Base-by-base conservation (phyloP, 2,888 invertebrate genomes). In the Ichneumon xanthorius region DNA sequence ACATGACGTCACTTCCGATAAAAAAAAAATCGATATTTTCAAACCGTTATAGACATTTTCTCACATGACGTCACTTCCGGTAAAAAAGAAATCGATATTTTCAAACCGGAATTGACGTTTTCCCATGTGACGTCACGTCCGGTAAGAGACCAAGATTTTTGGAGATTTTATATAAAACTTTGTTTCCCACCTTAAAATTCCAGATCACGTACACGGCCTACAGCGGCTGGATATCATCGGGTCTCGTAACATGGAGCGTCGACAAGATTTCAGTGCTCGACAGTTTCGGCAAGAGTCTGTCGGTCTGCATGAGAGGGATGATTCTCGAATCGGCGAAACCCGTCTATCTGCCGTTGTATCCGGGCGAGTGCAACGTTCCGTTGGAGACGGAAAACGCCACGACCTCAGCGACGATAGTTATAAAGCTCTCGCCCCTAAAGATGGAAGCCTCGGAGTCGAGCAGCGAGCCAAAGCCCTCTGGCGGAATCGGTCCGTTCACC, bases 201-300 rank as follows among this genome's bases (percentile, higher is more conserved):
- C 96, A 97, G 91, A 95, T 98, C 26, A 96, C 97, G 88, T 98
- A 98, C 94, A 97, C 97, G 7, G 97, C 97, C 0, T 98, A 98
- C 94, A 97, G 97, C 88, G 98, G 98, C 16, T 98, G 98, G 98
- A 95, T 98, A 80, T 97, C 97, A 45, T 97, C 97, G 26, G 98
- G 98, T 1, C 95, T 97, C 80, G 96, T 96, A 53, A 95, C 96
- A 80, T 97, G 98, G 96, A 96, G 96, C 89, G 95, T 98, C 84
- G 97, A 98, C 94, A 97, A 97, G 93, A 95, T 98, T 30, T 96
- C 97, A 76, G 95, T 98, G 22, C 96, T 97, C 65, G 98, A 98
- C 92, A 98, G 98, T 92, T 97, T 97, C 91, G 97, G 98, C 16
- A 96, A 97, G 92, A 96, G 97, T 86, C 96, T 97, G 81, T 98